phyloP scores from a whole-genome alignment of 2,888 invertebrate genomes.

The Mythimna pallens region DNA sequence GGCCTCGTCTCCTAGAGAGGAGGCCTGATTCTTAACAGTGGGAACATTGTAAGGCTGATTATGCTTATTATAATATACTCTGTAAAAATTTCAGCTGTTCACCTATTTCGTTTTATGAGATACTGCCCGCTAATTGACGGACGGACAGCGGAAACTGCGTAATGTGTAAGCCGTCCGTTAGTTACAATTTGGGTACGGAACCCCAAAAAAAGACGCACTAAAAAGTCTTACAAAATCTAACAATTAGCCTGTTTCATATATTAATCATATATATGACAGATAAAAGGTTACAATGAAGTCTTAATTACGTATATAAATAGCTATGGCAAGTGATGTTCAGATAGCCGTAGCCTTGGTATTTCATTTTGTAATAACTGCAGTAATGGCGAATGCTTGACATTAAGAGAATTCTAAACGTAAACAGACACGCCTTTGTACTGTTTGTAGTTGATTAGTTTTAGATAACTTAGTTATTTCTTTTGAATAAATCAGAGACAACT shows the following conservation, averaged over 20 bases:
- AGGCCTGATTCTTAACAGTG: too few species aligned
- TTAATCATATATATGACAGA: conserved; percentile 34
- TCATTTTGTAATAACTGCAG: conserved; percentile 32
- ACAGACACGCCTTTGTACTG: conserved; percentile 46
- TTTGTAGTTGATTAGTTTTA: conserved; percentile 46
- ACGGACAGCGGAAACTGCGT: not conserved
- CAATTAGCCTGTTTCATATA: conserved; percentile 49
- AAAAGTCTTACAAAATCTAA: conserved; percentile 40
- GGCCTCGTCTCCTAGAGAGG: too few species aligned
- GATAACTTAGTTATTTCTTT: conserved; percentile 41
- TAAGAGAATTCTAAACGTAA: conserved; percentile 28
- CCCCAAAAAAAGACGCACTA: conserved; percentile 27
- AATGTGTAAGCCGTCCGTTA: not conserved
- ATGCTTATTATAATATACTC: too few species aligned
- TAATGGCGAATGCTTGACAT: conserved; percentile 52
- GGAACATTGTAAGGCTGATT: too few species aligned
- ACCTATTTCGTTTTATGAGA: not conserved
- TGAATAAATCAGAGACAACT: conserved; percentile 19
- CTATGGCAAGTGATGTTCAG: conserved; percentile 25
- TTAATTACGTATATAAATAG: conserved; percentile 51
- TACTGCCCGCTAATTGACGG: not conserved
- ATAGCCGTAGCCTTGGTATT: conserved; percentile 48
- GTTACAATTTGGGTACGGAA: not conserved
- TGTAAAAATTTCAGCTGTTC: not conserved
- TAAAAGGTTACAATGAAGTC: conserved; percentile 36